Base-by-base conservation (phyloP, 2,113 vertebrate genomes). In the Tachysurus vachellii region DNA sequence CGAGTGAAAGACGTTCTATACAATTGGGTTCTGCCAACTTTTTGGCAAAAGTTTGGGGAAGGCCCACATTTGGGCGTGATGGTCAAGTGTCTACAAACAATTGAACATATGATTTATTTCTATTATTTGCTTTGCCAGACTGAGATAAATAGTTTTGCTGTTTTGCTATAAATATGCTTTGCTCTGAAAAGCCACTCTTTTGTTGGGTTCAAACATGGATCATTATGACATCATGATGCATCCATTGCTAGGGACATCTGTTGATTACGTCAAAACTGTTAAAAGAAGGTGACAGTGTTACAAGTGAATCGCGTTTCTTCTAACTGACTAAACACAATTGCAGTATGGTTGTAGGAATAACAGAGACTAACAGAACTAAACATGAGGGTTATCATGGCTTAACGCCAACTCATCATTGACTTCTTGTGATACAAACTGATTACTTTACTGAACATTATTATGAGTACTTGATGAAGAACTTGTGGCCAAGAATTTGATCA, bases 111-210 rank as follows among this genome's bases (percentile, higher is more conserved):
- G 23, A 61, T 80, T 47, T 86, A 54, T 62, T 28, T 70, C n/a
- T 47, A n/a, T 80, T 76, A 36, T 54, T 80, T 44, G 36, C 53
- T 54, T 71, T n/a, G 17, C 75, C 26, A 56, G 44, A 64, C 53
- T 61, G 19, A 73, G 59, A 86, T 70, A 31, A 70, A 89, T 89
- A 53, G 59, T 64, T 84, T 19, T 19, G 36, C 36, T 36, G 6
- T 19, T 42, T 57, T 71, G 62, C 68, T 79, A 53, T 70, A 10
- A 75, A n/a, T n/a, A n/a, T n/a, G n/a, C n/a, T n/a, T n/a, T n/a
- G n/a, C n/a, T n/a, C n/a, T n/a, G n/a, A n/a, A 53, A 86, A 70
- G 81, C 26, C 62, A 13, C 53, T 36, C 53, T 80, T 81, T 86
- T 56, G 42, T 26, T 73, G 64, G 19, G 85, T 61, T 71, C 23